A percentile compares a stretch with the other conserved stretches of the same genome.
Conservation (phyloP, 2,888 invertebrate species). For the Drosophila stalkeri region DNA sequence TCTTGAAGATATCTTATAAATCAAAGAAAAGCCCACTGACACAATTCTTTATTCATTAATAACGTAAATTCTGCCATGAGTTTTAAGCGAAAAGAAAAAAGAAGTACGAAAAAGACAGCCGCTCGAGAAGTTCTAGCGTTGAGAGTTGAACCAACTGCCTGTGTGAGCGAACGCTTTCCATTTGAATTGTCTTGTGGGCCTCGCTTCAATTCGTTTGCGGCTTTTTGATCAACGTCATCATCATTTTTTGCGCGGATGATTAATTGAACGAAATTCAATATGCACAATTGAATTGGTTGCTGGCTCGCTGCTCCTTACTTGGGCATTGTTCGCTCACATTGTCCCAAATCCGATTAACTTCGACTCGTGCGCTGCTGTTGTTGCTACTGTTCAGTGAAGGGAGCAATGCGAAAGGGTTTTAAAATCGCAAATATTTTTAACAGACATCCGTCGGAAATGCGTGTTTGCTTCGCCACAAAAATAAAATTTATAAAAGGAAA, state of each 20-base stretch:
- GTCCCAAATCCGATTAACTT: slow-evolving; percentile 60
- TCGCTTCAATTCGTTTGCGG: slow-evolving; percentile 52
- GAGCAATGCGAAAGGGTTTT: slow-evolving; percentile 53
- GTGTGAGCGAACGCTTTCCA: slow-evolving; percentile 1
- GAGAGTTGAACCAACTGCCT: background rate
- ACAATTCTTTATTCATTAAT: slow-evolving; percentile 67
- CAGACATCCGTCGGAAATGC: slow-evolving; percentile 45
- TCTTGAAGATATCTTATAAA: slow-evolving; percentile 42
- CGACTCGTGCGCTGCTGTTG: slow-evolving; percentile 20
- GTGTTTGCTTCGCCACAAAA: slow-evolving; percentile 36
- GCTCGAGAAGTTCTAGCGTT: background rate
- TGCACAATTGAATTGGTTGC: slow-evolving; percentile 70
- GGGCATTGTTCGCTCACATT: slow-evolving; percentile 54
- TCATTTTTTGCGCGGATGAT: slow-evolving; percentile 62
- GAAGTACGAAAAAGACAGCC: slow-evolving; percentile 21
- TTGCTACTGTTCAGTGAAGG: slow-evolving; percentile 25
- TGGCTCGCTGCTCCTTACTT: slow-evolving; percentile 23
- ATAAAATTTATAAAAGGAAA: slow-evolving; percentile 21
- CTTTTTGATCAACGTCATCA: slow-evolving; percentile 66
- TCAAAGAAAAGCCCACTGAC: slow-evolving; percentile 49
- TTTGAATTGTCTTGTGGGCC: slow-evolving; percentile 36
- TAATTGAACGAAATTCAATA: slow-evolving; percentile 74
- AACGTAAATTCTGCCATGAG: slow-evolving; percentile 54
- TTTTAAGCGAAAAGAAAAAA: slow-evolving; percentile 12
- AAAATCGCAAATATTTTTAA: slow-evolving; percentile 38